Base-by-base conservation (phyloP, 2,113 vertebrate genomes). In the Arvicanthis niloticus region DNA sequence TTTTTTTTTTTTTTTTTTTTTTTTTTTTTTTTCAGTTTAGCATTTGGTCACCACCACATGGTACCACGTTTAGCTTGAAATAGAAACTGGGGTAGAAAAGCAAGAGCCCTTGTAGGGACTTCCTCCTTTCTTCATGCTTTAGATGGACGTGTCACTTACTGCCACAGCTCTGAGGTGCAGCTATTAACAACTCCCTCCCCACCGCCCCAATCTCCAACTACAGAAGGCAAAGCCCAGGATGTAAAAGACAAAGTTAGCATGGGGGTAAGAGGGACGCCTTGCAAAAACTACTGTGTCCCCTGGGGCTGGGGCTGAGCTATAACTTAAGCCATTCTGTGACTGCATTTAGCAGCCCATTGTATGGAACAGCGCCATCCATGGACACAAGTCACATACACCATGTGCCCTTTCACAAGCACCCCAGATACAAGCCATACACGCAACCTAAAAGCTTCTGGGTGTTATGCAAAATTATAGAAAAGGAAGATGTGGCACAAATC, bases 401-500 rank as follows among this genome's bases (percentile, higher is more conserved):
- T 5, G 17, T 40, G 37, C 67, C 48, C 42, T 34, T 12, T 24
- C 91, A 84, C 0, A 7, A 17, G 17, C 82, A n/a, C 6, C 51
- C 68, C 48, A 76, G 58, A 81, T 24, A 34, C 34, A 65, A 75
- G 75, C 3, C 78, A 56, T 24, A 24, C 0, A 29, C 2, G 16
- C 12, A 21, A 76, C 77, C 56, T 58, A 68, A 26, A 92, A 93
- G 40, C 70, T 60, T 42, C 67, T 4, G 10, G 34, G 26, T 51
- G 72, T 86, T 58, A 68, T 22, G 17, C 22, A 81, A 67, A 82
- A 65, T 67, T 48, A 65, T n/a, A 78, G n/a, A 91, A 91, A 94
- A 86, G 19, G 75, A 90, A 58, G 7, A 75, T 37, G 6, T 77
- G 12, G 37, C 26, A 56, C 72, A 37, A 76, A 86, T 67, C 88